Conservation (phyloP, 2,113 vertebrate genomes). For the Chloroceryle aenea region DNA sequence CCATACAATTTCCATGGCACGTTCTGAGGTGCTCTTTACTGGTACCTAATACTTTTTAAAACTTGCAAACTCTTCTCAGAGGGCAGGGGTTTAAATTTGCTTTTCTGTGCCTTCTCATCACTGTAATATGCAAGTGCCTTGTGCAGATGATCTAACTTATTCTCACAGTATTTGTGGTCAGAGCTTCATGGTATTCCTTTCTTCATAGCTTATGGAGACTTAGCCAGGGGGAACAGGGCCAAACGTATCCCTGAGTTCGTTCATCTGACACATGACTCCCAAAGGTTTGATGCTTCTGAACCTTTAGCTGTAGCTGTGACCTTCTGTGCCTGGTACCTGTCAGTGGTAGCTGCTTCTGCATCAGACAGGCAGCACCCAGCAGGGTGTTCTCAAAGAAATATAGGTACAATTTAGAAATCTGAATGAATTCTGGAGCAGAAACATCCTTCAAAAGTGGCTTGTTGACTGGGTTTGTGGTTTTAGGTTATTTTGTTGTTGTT, state of each 20-base stretch:
- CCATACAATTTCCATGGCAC: background rate
- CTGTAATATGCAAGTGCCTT: background rate
- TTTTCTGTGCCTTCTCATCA: background rate
- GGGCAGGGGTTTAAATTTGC: background rate
- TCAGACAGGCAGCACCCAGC: background rate
- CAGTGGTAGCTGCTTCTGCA: background rate
- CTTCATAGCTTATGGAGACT: background rate
- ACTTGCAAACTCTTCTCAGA: background rate
- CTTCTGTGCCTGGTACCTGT: background rate
- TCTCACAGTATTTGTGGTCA: background rate
- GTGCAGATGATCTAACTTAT: background rate
- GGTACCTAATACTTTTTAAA: background rate
- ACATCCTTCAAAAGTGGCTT: background rate
- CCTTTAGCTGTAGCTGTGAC: background rate
- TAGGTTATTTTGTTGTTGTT: background rate
- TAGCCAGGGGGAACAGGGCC: background rate
- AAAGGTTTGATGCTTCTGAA: background rate
- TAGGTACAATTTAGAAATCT: background rate
- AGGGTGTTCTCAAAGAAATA: background rate
- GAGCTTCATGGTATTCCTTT: background rate
- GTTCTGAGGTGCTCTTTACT: background rate
- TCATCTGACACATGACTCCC: background rate
- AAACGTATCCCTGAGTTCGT: background rate
- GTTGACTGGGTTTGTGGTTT: background rate
- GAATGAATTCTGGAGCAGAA: background rate